These are phyloP conservation scores for Agrenia bidenticulata DNA, from an alignment of 2,888 invertebrate genomes.

Conservation along the genomic window DNA sequence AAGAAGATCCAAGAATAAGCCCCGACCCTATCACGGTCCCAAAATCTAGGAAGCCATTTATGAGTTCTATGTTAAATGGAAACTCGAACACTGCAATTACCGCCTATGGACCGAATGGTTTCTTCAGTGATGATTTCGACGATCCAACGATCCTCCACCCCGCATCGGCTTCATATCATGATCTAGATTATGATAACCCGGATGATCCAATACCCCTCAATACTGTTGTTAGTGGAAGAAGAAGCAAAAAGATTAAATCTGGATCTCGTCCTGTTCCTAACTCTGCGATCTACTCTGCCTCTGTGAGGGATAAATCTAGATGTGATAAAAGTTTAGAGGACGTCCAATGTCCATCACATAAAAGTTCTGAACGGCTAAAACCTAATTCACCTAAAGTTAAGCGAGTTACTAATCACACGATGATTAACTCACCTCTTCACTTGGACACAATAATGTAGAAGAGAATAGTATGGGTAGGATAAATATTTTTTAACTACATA, in stretches of 20 bases:
- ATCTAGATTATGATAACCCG: not conserved
- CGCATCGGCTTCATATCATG: not conserved
- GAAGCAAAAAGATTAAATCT: too few relatives aligned
- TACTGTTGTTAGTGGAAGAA: too few relatives aligned
- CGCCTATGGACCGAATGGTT: slow-evolving; percentile 20
- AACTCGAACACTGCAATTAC: not conserved
- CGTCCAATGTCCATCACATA: not conserved
- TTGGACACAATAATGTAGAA: slow-evolving; percentile 49
- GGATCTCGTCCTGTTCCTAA: too few relatives aligned
- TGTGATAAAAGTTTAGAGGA: not conserved
- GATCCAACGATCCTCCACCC: slow-evolving; percentile 8
- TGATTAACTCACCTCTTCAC: slow-evolving; percentile 53
- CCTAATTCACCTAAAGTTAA: not conserved
- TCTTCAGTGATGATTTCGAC: slow-evolving; percentile 13
- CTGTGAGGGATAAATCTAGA: not conserved
- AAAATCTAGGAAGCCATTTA: not conserved
- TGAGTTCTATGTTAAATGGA: not conserved
- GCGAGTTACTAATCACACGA: slow-evolving; percentile 33
- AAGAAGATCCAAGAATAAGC: slow-evolving; percentile 14
- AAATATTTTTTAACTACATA: too few relatives aligned
- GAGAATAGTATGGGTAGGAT: not conserved
- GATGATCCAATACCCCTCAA: slow-evolving; percentile 12
- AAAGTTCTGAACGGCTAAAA: not conserved
- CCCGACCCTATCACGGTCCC: not conserved
- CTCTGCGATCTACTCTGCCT: not conserved